Percentiles rank a stretch among this genome's conserved stretches.
phyloP scores from a whole-genome alignment of 1,140 invertebrate species.

The Carposina sasakii region DNA sequence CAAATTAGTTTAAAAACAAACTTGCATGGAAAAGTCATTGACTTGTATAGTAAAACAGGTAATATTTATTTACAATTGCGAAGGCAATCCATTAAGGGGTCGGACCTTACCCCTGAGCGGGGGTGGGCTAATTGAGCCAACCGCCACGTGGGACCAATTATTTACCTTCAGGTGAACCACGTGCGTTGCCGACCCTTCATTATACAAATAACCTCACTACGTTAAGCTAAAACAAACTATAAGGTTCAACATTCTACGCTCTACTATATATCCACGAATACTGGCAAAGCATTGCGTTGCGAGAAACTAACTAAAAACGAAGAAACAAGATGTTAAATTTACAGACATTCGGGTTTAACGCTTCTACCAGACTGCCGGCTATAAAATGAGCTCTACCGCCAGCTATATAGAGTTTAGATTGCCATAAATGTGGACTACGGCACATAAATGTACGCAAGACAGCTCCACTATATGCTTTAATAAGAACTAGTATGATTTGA shows the following conservation, averaged over 20 bases:
- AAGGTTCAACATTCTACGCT: too few relatives aligned
- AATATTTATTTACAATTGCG: slow-evolving; percentile 22
- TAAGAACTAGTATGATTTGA: too few relatives aligned
- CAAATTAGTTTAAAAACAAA: too few relatives aligned
- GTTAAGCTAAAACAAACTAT: too few relatives aligned
- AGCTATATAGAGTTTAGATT: slow-evolving; percentile 36
- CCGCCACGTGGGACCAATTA: slow-evolving; percentile 64
- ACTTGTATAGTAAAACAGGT: too few relatives aligned
- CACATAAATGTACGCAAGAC: slow-evolving; percentile 37
- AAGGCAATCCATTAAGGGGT: slow-evolving; percentile 35
- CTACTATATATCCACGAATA: too few relatives aligned
- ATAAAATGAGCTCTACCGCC: slow-evolving; percentile 33
- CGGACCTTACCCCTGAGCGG: slow-evolving; percentile 31
- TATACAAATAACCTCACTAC: too few relatives aligned
- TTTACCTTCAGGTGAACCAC: slow-evolving; percentile 61
- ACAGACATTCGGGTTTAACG: slow-evolving; percentile 62
- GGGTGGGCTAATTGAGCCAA: slow-evolving; percentile 50
- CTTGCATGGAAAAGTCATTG: too few relatives aligned
- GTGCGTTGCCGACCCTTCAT: too few relatives aligned
- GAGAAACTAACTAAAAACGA: slow-evolving; percentile 64
- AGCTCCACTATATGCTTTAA: slow-evolving; percentile 39
- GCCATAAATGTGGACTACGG: slow-evolving; percentile 19
- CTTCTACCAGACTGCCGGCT: slow-evolving; percentile 25
- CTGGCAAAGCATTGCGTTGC: slow-evolving; percentile 63
- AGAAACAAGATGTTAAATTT: slow-evolving; percentile 63